Evolutionary conservation across 1,140 invertebrate species (phyloP).

Genomic region (Hyles vespertilio): DNA sequence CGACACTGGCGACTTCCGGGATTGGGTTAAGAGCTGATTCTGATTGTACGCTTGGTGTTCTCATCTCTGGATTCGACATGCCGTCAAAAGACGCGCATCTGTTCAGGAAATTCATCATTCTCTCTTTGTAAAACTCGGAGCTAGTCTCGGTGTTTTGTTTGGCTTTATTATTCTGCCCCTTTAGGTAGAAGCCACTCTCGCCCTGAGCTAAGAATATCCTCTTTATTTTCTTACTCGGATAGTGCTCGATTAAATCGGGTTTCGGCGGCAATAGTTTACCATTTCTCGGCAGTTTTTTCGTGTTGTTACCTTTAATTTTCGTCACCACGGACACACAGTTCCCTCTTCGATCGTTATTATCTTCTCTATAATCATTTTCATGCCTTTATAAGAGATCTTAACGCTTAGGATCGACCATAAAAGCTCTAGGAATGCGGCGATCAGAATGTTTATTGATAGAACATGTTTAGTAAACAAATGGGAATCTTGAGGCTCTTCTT

Average conservation of each 20-base stretch:
- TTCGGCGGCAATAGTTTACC: conserved; percentile 64
- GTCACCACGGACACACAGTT: conserved; percentile 72
- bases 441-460: conserved; percentile 77
- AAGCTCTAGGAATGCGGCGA: conserved; percentile 77
- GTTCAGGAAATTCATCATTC: conserved; percentile 73
- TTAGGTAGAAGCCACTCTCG: conserved; percentile 70
- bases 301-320: conserved; percentile 72
- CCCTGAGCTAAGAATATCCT: conserved; percentile 73
- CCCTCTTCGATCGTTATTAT: conserved; percentile 54
- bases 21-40: conserved; percentile 51
- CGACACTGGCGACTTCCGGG: conserved; percentile 39
- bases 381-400: conserved; percentile 78
- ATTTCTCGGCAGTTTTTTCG: conserved; percentile 59
- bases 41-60: conserved; percentile 49
- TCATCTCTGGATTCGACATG: conserved; percentile 50
- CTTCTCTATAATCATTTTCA: conserved; percentile 78
- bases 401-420: conserved; percentile 78
- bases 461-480: conserved; percentile 63
- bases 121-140: conserved; percentile 70
- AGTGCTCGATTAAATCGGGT: conserved; percentile 74
- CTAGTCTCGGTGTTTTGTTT: conserved; percentile 67
- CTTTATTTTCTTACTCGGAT: conserved; percentile 73
- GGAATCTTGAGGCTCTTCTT: conserved; percentile 30
- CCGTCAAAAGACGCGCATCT: conserved; percentile 55
- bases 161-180: conserved; percentile 64